Conservation (phyloP, 2,797 vertebrate genomes). For the Eulemur rubriventer region DNA sequence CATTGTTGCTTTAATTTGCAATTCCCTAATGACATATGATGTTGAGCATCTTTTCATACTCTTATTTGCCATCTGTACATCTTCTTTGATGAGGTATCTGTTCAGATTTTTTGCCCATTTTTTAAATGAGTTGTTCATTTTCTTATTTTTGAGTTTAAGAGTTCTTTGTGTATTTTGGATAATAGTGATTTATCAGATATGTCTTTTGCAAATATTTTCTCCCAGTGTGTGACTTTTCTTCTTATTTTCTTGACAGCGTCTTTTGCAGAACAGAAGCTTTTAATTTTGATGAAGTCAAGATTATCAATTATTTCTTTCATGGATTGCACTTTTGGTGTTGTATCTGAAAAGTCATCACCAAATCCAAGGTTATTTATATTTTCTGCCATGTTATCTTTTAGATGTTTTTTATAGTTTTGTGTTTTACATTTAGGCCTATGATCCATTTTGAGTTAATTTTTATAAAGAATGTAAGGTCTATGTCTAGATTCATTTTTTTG, state of each 20-base stretch:
- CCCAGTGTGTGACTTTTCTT: neutral
- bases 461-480: neutral
- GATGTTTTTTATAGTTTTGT: neutral
- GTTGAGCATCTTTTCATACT: neutral
- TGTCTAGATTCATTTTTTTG: neutral
- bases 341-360: neutral
- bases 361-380: neutral
- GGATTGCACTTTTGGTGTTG: neutral
- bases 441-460: neutral
- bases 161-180: neutral
- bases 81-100: neutral
- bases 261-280: neutral
- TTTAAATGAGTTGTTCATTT: neutral
- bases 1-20: neutral
- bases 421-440: neutral
- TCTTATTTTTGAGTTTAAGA: neutral
- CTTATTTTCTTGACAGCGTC: neutral
- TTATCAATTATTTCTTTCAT: neutral
- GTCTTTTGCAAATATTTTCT: neutral
- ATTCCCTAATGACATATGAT: neutral
- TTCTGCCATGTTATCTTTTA: neutral
- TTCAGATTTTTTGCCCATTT: neutral
- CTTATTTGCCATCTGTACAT: neutral
- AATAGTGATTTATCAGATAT: neutral
- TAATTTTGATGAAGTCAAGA: neutral